phyloP scores from a whole-genome alignment of 2,888 invertebrate genomes.

The Rhorus exstirpatorius region DNA sequence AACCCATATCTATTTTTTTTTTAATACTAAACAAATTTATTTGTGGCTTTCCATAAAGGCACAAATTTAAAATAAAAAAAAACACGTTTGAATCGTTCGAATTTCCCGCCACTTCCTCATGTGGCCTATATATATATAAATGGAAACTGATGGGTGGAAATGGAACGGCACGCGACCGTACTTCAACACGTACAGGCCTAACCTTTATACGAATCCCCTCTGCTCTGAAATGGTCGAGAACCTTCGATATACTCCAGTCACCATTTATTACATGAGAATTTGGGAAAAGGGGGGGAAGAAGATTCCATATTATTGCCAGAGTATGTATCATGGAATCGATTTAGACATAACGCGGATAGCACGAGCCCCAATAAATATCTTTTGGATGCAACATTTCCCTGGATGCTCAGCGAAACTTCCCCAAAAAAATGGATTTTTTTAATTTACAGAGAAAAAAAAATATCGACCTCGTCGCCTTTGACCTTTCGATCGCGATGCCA shows the following conservation, averaged over 20 bases:
- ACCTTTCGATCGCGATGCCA: slow-evolving; percentile 30
- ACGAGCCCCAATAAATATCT: background rate
- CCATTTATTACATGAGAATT: background rate
- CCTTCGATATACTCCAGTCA: slow-evolving; percentile 36
- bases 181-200: slow-evolving; percentile 69
- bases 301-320: slow-evolving; percentile 2
- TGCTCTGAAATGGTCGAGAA: slow-evolving; percentile 51
- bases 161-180: slow-evolving; percentile 66
- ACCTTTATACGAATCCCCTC: slow-evolving; percentile 53
- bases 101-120: slow-evolving; percentile 39
- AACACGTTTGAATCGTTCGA: background rate
- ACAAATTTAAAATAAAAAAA: background rate
- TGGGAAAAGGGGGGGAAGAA: background rate
- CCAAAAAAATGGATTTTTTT: background rate
- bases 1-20: too few relatives aligned
- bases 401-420: background rate
- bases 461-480: slow-evolving; percentile 40
- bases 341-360: background rate
- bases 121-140: slow-evolving; percentile 1
- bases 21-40: too few relatives aligned
- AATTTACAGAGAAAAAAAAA: slow-evolving; percentile 19
- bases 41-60: background rate
- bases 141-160: slow-evolving; percentile 57
- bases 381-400: background rate
- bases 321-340: slow-evolving; percentile 23